Evolutionary conservation across 2,113 vertebrate species (phyloP).

Genomic region (Poecile atricapillus): DNA sequence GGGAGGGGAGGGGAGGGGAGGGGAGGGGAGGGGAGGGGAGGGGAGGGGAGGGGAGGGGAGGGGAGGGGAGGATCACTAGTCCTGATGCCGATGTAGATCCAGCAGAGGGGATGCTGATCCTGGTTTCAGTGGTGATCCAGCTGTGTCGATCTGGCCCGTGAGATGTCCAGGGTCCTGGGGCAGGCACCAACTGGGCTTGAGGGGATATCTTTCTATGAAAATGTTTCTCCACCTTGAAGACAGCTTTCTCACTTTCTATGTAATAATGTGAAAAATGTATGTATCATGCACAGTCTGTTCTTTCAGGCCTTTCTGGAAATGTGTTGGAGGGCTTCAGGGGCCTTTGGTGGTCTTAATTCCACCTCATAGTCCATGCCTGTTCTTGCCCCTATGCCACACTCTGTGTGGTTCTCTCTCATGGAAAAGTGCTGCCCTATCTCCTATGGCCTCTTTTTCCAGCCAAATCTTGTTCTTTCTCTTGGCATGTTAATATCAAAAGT

Average conservation of each 20-base stretch:
- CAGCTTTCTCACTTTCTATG: background rate
- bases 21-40: too few species aligned
- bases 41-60: too few species aligned
- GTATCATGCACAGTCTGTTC: background rate
- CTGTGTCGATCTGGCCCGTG: fast-evolving
- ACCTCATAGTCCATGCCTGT: background rate
- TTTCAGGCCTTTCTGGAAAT: background rate
- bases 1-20: too few species aligned
- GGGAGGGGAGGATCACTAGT: background rate
- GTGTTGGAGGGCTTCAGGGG: background rate
- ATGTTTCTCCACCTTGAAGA: background rate
- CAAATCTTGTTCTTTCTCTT: background rate
- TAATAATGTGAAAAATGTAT: background rate
- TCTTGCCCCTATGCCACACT: background rate
- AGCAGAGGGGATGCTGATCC: background rate
- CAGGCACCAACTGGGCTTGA: background rate
- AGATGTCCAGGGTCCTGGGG: background rate
- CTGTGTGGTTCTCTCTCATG: background rate
- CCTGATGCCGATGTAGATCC: fast-evolving
- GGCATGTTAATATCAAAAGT: background rate
- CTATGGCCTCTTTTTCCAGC: background rate
- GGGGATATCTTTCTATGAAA: background rate
- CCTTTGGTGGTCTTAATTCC: background rate
- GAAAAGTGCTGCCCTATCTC: background rate
- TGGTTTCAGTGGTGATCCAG: background rate